Percentiles rank a stretch among this genome's conserved stretches.
These are phyloP conservation scores for Melanerpes aurifrons DNA, from an alignment of 2,113 vertebrate genomes.

Conservation along the genomic window DNA sequence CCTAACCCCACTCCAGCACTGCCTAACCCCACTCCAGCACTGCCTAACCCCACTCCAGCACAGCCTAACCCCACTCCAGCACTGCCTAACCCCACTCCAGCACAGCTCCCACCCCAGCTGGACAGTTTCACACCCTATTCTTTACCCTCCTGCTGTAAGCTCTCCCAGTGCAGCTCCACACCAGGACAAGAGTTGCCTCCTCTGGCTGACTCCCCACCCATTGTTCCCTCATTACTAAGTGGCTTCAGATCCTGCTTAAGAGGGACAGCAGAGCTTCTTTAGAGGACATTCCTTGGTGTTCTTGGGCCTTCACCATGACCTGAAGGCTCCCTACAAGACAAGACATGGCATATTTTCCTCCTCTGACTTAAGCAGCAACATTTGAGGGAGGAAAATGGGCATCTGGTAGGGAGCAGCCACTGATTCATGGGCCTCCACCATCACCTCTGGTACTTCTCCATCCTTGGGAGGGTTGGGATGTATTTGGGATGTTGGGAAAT, in stretches of 20 bases:
- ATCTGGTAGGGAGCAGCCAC: background rate
- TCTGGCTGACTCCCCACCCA: background rate
- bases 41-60: too few species aligned
- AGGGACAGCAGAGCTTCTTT: background rate
- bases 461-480: background rate
- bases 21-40: too few species aligned
- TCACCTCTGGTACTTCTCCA: accelerated
- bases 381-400: background rate
- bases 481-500: background rate
- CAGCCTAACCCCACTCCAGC: too few species aligned
- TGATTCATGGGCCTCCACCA: background rate
- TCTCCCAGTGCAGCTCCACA: background rate
- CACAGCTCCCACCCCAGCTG: too few species aligned
- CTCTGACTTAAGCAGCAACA: background rate
- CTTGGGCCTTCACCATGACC: background rate
- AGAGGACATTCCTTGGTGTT: background rate
- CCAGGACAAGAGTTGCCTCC: background rate
- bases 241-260: background rate
- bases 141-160: background rate
- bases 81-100: too few species aligned
- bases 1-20: too few species aligned
- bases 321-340: background rate
- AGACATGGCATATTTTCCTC: background rate
- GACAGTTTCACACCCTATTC: background rate
- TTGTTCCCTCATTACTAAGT: constrained; percentile 1